phyloP scores from a whole-genome alignment of 2,113 vertebrate species.

The Myxocyprinus asiaticus region DNA sequence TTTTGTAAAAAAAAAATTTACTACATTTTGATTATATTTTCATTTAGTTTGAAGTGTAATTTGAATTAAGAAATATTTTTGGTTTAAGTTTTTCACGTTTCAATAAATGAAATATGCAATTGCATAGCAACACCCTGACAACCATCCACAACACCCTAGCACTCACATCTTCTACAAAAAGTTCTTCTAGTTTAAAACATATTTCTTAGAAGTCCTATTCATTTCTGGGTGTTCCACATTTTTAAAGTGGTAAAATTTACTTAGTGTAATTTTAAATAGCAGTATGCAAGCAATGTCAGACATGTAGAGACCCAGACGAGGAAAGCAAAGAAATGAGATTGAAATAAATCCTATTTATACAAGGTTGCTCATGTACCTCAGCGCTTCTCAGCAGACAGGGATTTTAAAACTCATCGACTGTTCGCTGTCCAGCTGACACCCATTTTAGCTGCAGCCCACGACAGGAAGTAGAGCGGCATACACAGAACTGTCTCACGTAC shows the following conservation, averaged over 20 bases:
- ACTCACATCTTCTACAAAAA: neutral
- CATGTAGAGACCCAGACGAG: neutral
- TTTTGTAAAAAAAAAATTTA: neutral
- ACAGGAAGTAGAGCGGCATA: neutral
- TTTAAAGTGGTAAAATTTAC: neutral
- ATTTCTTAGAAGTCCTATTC: too few relatives aligned
- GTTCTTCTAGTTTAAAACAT: too few relatives aligned
- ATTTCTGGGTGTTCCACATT: too few relatives aligned
- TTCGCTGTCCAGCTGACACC: constrained; percentile 71
- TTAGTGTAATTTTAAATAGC: neutral
- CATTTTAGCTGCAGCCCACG: constrained; percentile 62
- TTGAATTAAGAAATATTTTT: too few relatives aligned
- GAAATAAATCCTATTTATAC: constrained; percentile 68
- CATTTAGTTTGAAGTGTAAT: too few relatives aligned
- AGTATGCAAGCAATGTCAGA: neutral
- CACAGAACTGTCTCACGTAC: neutral
- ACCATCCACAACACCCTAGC: too few relatives aligned
- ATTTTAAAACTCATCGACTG: constrained; percentile 71
- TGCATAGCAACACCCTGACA: too few relatives aligned
- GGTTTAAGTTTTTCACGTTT: too few relatives aligned
- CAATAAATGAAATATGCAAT: too few relatives aligned
- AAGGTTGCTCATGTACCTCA: neutral
- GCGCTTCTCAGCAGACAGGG: constrained; percentile 61
- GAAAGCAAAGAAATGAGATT: constrained; percentile 60
- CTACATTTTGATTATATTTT: too few relatives aligned